Percentiles rank a stretch among this genome's conserved stretches.
phyloP scores from a whole-genome alignment of 2,888 invertebrate genomes.

The Andrena bicolor region DNA sequence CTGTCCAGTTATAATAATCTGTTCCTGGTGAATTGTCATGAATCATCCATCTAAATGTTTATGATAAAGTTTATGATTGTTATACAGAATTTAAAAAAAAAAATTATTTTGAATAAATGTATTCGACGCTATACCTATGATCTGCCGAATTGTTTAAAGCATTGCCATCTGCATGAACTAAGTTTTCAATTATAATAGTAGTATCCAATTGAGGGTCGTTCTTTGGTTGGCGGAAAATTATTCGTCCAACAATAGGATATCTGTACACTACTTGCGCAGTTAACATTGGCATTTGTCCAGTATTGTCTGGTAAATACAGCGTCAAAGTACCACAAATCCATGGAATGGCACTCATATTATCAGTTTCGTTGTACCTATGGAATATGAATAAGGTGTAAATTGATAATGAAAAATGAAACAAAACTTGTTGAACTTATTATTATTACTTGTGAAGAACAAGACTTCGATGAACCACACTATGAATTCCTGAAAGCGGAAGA shows the following conservation, averaged over 20 bases:
- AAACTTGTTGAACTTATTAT: not conserved
- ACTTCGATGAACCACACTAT: slow-evolving; percentile 93
- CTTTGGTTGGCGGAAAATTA: slow-evolving; percentile 92
- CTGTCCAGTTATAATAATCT: slow-evolving; percentile 97
- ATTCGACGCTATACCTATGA: slow-evolving; percentile 86
- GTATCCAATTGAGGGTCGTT: slow-evolving; percentile 95
- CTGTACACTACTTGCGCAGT: slow-evolving; percentile 93
- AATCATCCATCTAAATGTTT: slow-evolving; percentile 90
- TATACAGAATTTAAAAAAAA: not conserved
- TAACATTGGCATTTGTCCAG: slow-evolving; percentile 90
- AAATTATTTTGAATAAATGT: not conserved
- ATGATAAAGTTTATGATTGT: not conserved
- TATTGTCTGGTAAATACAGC: slow-evolving; percentile 88
- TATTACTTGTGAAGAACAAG: slow-evolving; percentile 91
- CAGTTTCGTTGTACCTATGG: slow-evolving; percentile 86
- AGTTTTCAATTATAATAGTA: slow-evolving; percentile 92
- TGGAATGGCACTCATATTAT: slow-evolving; percentile 84
- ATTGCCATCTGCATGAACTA: slow-evolving; percentile 95
- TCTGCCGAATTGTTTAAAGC: slow-evolving; percentile 90
- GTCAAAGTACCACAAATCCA: slow-evolving; percentile 89
- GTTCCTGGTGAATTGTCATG: slow-evolving; percentile 92
- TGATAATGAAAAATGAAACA: not conserved
- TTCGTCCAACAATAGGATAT: slow-evolving; percentile 95
- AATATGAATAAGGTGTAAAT: not conserved
- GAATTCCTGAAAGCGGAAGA: slow-evolving; percentile 92